Conservation (phyloP, 2,888 invertebrate genomes). For the Ferdinandea cuprea region DNA sequence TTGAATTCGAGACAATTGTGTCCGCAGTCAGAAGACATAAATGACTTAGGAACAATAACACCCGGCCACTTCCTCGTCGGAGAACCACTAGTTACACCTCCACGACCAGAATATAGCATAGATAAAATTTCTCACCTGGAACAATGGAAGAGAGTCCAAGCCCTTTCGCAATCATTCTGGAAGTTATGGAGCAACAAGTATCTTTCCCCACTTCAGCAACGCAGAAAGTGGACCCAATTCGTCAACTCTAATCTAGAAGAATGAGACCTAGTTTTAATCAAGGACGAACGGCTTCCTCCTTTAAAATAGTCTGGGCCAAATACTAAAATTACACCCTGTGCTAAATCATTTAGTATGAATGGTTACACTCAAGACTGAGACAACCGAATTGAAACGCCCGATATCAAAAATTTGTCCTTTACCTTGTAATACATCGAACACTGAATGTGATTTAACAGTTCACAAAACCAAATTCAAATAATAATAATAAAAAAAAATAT, state of each 20-base stretch:
- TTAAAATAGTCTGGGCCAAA: too few relatives aligned
- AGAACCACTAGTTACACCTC: too few relatives aligned
- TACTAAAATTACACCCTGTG: neutral
- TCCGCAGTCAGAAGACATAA: neutral
- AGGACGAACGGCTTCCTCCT: neutral
- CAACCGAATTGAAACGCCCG: too few relatives aligned
- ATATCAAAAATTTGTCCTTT: neutral
- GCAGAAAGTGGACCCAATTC: neutral
- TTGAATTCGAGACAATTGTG: neutral
- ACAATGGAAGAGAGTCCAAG: too few relatives aligned
- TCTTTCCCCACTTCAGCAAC: neutral
- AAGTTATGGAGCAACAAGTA: too few relatives aligned
- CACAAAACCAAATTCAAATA: neutral
- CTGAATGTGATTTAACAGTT: neutral
- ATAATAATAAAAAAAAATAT: neutral
- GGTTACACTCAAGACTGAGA: constrained; percentile 7
- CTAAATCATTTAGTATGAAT: neutral
- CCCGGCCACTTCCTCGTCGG: too few relatives aligned
- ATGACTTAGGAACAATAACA: too few relatives aligned
- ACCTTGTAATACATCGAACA: neutral
- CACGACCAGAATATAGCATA: too few relatives aligned
- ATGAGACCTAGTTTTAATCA: neutral
- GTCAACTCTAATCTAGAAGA: neutral
- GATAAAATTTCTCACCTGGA: too few relatives aligned
- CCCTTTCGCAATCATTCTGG: too few relatives aligned